phyloP scores from a whole-genome alignment of 2,888 invertebrate genomes.

The Oxyteleia sp. region DNA sequence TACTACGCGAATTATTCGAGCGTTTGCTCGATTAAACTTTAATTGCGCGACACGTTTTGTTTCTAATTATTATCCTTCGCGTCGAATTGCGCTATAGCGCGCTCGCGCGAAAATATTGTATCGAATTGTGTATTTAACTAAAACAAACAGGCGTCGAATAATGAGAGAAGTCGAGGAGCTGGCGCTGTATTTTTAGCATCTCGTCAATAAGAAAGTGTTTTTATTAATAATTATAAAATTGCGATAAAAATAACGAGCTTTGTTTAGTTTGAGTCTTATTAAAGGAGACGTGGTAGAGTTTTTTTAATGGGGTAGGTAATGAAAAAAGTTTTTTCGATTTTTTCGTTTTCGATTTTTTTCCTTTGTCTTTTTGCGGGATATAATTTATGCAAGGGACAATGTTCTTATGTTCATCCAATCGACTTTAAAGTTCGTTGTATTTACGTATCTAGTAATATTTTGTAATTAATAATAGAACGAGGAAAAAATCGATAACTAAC shows the following conservation, averaged over 20 bases:
- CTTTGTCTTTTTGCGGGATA: too few species aligned
- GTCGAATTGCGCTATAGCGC: conserved; percentile 5
- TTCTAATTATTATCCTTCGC: not conserved
- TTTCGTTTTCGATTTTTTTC: too few species aligned
- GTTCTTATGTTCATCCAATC: not conserved
- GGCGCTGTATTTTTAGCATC: conserved; percentile 20
- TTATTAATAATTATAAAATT: conserved; percentile 16
- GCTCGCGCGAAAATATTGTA: not conserved
- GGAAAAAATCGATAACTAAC: conserved; percentile 6
- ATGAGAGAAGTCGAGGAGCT: conserved; percentile 9
- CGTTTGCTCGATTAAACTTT: conserved; percentile 10
- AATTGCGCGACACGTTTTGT: conserved; percentile 14
- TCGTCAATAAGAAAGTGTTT: conserved; percentile 9
- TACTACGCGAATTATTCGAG: not conserved
- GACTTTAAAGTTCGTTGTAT: conserved; percentile 13
- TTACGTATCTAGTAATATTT: conserved; percentile 9
- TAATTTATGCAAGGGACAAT: too few species aligned
- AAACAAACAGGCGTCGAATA: conserved; percentile 9
- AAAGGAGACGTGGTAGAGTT: too few species aligned
- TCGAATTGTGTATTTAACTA: conserved; percentile 11
- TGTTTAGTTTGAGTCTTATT: not conserved
- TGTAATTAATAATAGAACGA: conserved; percentile 6
- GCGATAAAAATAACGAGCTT: conserved; percentile 6
- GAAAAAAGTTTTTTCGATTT: too few species aligned
- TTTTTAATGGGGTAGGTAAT: too few species aligned